Conservation (phyloP, 2,888 invertebrate genomes). For the Sarcophaga rosellei region DNA sequence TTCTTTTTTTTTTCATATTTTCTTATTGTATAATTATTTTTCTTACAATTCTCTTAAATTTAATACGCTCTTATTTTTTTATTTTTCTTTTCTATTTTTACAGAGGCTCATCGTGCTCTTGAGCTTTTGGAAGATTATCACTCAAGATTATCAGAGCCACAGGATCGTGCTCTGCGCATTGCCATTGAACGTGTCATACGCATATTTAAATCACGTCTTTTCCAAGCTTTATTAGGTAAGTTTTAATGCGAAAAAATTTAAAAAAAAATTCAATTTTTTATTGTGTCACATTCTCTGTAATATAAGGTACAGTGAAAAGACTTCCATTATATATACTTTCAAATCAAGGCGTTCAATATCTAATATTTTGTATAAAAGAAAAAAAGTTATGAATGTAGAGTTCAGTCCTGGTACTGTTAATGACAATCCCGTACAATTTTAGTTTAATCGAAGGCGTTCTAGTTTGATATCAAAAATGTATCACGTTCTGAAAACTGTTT, state of each 20-base stretch:
- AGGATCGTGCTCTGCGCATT: conserved; percentile 96
- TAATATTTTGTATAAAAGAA: no score
- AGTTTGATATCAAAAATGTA: no score
- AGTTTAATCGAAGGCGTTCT: no score
- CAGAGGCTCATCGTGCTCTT: conserved; percentile 98
- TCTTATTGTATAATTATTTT: background rate
- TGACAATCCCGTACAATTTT: no score
- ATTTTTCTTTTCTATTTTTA: conserved; percentile 68
- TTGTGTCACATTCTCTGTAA: no score
- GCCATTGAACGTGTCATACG: conserved; percentile 99
- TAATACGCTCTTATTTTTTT: background rate
- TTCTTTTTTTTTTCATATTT: background rate
- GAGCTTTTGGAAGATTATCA: conserved; percentile 99
- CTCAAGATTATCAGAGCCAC: conserved; percentile 94
- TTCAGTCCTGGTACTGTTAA: no score
- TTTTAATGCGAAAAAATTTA: conserved; percentile 70
- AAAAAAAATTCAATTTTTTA: no score
- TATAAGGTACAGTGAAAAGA: background rate
- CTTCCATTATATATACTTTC: background rate
- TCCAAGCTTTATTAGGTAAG: conserved; percentile 98
- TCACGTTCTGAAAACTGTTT: no score
- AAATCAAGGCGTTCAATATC: no score
- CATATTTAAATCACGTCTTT: conserved; percentile 98
- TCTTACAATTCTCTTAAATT: background rate
- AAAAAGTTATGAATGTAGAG: no score